Evolutionary conservation across 2,888 invertebrate species (phyloP), one percentile per base, ranked within the genome.

Genomic region (Acrobasis consociella): DNA sequence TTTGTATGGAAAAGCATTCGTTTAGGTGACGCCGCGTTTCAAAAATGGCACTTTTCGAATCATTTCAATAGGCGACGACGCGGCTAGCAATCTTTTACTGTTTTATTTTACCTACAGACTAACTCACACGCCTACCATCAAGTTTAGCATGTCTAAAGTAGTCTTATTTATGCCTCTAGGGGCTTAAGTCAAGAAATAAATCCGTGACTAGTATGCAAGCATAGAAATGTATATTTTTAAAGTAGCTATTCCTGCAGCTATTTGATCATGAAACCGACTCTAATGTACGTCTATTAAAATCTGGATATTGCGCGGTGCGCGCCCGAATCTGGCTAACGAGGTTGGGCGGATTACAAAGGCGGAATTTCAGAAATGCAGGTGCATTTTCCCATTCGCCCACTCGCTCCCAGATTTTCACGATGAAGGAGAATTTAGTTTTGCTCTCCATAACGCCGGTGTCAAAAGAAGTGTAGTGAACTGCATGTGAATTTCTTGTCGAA

Each of bases 341-440:
- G 42, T 8, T 56, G 56, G 56, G 42, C 13, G 22, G 56, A 56
- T 56, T 56, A 56, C 49, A 59, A 59, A 58, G 31, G 49, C 31
- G 15, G 15, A 59, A 59, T 49, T 59, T 15, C 31, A n/a, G 49
- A 49, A 56, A 56, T 46, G 56, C 42, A 42, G 17, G 42, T 56
- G 42, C 42, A 56, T 56, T 56, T 56, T 39, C 13, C 13, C 56
- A 9, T 22, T 42, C 42, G 11, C 17, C 39, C 39, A 8, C 56
- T 42, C 56, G 42, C 17, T 11, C 1, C 39, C 17, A 22, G 58
- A 22, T 58, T 46, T 46, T 22, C 37, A 11, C 13, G 31, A 37
- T 59, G 17, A 56, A 59, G 49, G 22, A 59, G 37, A 59, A 59
- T 58, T 49, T 9, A 49, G 49, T 59, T 59, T 59, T 59, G 49